Percentiles rank a stretch among this genome's conserved stretches.
Evolutionary conservation across 2,113 vertebrate genomes (phyloP).

Genomic region (Charina bottae): DNA sequence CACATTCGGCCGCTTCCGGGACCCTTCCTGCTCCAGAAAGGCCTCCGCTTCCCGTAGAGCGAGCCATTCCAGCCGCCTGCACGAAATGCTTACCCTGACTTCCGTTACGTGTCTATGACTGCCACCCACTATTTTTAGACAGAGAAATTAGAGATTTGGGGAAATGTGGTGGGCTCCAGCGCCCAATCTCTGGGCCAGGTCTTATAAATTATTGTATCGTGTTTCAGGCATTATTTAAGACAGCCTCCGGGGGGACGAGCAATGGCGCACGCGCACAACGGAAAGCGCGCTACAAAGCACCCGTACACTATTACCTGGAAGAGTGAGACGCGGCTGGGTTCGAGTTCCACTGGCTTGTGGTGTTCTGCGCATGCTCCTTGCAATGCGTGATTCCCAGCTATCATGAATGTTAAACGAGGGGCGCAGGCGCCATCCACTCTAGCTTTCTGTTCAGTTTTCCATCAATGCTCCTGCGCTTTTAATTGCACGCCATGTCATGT

Average conservation of each 20-base stretch:
- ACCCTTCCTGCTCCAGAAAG: neutral
- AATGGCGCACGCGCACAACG: neutral
- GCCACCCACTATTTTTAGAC: rapidly evolving
- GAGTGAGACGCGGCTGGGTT: too few species aligned
- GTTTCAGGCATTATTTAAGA: neutral
- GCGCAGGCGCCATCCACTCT: neutral
- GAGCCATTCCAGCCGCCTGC: neutral
- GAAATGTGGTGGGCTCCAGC: neutral
- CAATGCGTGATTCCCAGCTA: neutral
- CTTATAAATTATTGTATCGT: neutral
- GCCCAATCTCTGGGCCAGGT: too few species aligned
- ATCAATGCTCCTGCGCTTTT: neutral
- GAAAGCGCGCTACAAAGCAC: neutral
- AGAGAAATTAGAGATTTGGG: rapidly evolving
- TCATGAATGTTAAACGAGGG: neutral
- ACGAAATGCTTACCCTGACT: neutral
- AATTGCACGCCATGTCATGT: neutral
- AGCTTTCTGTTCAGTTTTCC: neutral
- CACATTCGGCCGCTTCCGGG: neutral
- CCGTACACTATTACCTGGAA: neutral
- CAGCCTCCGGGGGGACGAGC: rapidly evolving
- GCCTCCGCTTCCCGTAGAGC: neutral
- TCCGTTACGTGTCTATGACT: rapidly evolving
- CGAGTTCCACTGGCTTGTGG: neutral
- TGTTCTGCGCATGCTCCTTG: neutral